These are phyloP conservation scores for Chloroceryle inda DNA, from an alignment of 2,797 vertebrate species.

Conservation along the genomic window DNA sequence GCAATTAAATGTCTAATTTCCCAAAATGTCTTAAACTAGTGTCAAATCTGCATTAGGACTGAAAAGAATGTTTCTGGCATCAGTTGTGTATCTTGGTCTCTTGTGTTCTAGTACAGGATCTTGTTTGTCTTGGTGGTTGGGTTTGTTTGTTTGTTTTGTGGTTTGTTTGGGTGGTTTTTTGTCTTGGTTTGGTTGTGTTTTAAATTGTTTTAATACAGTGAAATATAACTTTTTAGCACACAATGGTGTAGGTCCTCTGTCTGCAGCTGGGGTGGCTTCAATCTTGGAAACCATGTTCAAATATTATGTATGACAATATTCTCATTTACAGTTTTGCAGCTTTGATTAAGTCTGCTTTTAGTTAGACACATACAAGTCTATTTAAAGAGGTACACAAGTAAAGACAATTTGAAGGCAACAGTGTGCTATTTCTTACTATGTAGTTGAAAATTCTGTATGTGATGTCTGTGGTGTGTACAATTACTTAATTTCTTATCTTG, in stretches of 20 bases:
- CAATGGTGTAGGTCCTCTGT: background rate
- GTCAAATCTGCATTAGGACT: background rate
- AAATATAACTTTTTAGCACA: background rate
- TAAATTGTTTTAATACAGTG: background rate
- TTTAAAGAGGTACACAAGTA: background rate
- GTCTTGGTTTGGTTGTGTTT: background rate
- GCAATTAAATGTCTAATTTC: background rate
- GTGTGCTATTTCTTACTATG: background rate
- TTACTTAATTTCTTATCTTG: background rate
- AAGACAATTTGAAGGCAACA: background rate
- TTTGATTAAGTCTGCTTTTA: background rate
- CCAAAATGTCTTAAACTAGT: background rate
- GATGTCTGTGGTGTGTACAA: background rate
- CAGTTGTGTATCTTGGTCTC: background rate
- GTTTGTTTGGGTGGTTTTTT: no score
- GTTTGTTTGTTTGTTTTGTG: no score
- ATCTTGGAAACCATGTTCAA: background rate
- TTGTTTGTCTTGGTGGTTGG: background rate
- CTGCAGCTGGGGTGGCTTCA: background rate
- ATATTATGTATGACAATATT: background rate
- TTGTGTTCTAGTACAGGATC: background rate
- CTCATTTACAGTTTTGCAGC: background rate
- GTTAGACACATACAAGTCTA: background rate
- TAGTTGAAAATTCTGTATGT: background rate
- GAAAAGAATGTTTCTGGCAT: background rate